Evolutionary conservation across 2,888 invertebrate genomes (phyloP), one percentile per base, ranked within the genome.

Genomic region (Dendrolimus houi): DNA sequence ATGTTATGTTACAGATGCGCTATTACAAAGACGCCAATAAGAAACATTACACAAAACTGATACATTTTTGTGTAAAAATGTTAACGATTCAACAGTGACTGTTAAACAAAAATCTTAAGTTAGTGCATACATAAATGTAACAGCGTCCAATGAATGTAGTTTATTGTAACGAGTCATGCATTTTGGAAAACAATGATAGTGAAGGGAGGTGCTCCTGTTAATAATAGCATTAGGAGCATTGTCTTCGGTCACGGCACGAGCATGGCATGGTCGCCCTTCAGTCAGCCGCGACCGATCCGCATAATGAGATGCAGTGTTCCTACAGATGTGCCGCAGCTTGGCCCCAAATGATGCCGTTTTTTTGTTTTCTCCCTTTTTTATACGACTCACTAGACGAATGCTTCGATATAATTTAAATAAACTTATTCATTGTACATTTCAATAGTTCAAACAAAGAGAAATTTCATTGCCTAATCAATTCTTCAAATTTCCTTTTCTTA

Each of bases 291-390:
- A 84, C 86, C 77, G 81, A 75, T 79, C 77, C 79, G 78, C 80
- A 82, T 87, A 86, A 87, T 85, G 83, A 84, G 83, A 84, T 86
- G 87, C 87, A 85, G 79, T 81, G 80, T 81, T 79, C 79, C 78
- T 77, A 85, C 89, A 88, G 87, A 88, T 88, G 88, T 82, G 83
- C 80, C 84, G 83, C 88, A 88, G 85, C 87, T 87, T 82, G 82
- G 81, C 85, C 77, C 76, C 65, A 70, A 75, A 70, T 75, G 72
- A 71, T 73, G 72, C 70, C 74, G 75, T 77, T 85, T 85, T 85
- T 77, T 77, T 75, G 72, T 73, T 74, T 63, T 60, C 63, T 68
- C 70, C 71, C 65, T 79, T 77, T 78, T 75, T 77, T 80, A 64
- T 66, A 47, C 47, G 47, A 6, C 47, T 66, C 60, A 57, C 60